Evolutionary conservation across 2,888 invertebrate species (phyloP), one percentile per base, ranked within the genome.

Genomic region (Boloria selene): DNA sequence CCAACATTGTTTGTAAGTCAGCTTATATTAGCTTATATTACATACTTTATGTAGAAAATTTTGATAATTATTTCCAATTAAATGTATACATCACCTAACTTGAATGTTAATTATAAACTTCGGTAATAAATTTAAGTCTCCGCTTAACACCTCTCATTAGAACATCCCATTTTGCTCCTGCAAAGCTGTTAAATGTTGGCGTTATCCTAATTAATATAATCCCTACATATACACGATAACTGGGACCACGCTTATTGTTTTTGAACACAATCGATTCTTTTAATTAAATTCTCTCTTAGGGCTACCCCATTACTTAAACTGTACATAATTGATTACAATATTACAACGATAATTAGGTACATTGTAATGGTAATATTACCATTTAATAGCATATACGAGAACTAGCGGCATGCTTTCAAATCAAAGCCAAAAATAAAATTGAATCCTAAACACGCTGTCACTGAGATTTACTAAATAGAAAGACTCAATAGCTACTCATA

Each of bases 131-230:
- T 59, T 59, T 50, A 13, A 38, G 49, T 14, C 49, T 50, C 10
- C 17, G 17, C 49, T 3, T 59, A 59, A 59, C 17, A 31, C 14
- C 47, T 38, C 38, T 59, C 50, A 60, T 63, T 63, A 67, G 31
- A 50, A 59, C 53, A 63, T 52, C 45, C n/a, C 42, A 67, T 59
- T 62, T 59, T 51, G 22, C 53, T 10, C 22, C 18, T 16, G 60
- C 13, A 45, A 4, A 14, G 2, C 54, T 70, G 76, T 73, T 68
- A 73, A 73, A 74, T 73, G 77, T 75, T 75, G 66, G 65, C 71
- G 69, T 82, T 83, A 84, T 81, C 82, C 79, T 42, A 75, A 86
- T 88, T 89, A 88, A 87, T 87, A 86, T 87, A 88, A 89, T 87
- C 84, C 87, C 80, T 80, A 88, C 88, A 88, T 88, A 88, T 87